Conservation (phyloP, 2,888 invertebrate species). For the Phalangium opilio region DNA sequence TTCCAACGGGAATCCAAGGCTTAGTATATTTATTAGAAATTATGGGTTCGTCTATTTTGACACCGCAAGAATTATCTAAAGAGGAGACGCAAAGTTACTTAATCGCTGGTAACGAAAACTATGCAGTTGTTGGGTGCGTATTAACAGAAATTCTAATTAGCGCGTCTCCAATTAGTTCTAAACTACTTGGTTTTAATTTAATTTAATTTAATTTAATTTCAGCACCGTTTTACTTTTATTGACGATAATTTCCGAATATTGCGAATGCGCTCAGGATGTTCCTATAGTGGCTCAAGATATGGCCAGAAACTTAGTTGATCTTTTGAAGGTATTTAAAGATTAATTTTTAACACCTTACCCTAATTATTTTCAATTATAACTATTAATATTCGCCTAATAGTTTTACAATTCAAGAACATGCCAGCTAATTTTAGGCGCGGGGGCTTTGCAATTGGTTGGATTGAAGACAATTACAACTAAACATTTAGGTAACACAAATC, state of each 20-base stretch:
- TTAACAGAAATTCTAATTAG: too few species aligned
- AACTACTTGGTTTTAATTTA: too few species aligned
- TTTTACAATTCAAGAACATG: conserved; percentile 45
- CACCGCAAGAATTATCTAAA: too few species aligned
- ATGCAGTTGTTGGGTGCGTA: conserved; percentile 34
- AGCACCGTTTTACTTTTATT: conserved; percentile 69
- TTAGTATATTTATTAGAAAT: conserved; percentile 53
- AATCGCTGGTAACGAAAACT: conserved; percentile 31
- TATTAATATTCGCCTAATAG: too few species aligned
- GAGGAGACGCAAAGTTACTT: conserved; percentile 23
- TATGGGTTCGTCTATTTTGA: conserved; percentile 22
- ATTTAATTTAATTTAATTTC: too few species aligned
- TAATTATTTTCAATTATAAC: too few species aligned
- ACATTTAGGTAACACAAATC: conserved; percentile 48
- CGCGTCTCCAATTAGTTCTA: too few species aligned
- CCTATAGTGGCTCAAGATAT: conserved; percentile 63
- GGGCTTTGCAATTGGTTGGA: conserved; percentile 86
- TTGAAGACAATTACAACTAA: conserved; percentile 86
- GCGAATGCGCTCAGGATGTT: conserved; percentile 56
- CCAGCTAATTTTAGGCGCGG: conserved; percentile 89
- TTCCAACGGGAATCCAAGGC: conserved; percentile 73
- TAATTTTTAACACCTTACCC: too few species aligned
- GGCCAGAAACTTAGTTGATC: conserved; percentile 69
- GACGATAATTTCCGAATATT: conserved; percentile 83
- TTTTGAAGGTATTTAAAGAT: conserved; percentile 58